Base-by-base conservation (phyloP, 2,113 vertebrate genomes). In the Asarcornis scutulata region DNA sequence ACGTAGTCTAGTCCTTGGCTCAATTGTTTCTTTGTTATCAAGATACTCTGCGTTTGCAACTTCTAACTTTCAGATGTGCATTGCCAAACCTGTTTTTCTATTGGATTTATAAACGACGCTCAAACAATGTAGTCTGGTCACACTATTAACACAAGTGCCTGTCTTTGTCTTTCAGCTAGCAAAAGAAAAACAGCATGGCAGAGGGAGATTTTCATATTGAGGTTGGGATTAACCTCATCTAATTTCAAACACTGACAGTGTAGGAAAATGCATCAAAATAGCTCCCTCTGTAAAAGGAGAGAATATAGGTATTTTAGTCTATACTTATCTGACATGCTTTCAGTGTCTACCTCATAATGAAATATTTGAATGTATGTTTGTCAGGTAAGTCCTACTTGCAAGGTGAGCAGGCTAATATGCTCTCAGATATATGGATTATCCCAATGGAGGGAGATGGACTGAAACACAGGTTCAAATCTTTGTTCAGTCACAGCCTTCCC, bases 281-380 rank as follows among this genome's bases (percentile, higher is more conserved):
- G 25, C 18, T 73, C 13, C 13, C 27, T 91, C 53, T 93, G 56
- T 89, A 79, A 74, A 42, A 26, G 34, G 23, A 68, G 67, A 72
- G 4, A 52, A 11, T 29, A 64, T 75, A 84, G 18, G 22, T 88
- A 16, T 73, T 89, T 64, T 62, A 85, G 67, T 56, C 22, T 76
- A 15, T 36, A 27, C 84, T 86, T 21, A 59, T 58, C 46, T 63
- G n/a, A 50, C 4, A 7, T 34, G 21, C 29, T 85, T 75, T 81
- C 38, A 58, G 38, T 72, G 42, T 36, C 69, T 89, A 63, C 29
- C 72, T 89, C 71, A 16, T 67, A 75, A 59, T 50, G 40, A 75
- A 91, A 74, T 75, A 74, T 10, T 52, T 72, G 26, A 73, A 72
- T 64, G 23, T 46, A 16, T 82, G 72, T 79, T 94, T 93, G n/a